Evolutionary conservation across 2,888 invertebrate species (phyloP), one percentile per base, ranked within the genome.

Genomic region (Ametastegia equiseti): DNA sequence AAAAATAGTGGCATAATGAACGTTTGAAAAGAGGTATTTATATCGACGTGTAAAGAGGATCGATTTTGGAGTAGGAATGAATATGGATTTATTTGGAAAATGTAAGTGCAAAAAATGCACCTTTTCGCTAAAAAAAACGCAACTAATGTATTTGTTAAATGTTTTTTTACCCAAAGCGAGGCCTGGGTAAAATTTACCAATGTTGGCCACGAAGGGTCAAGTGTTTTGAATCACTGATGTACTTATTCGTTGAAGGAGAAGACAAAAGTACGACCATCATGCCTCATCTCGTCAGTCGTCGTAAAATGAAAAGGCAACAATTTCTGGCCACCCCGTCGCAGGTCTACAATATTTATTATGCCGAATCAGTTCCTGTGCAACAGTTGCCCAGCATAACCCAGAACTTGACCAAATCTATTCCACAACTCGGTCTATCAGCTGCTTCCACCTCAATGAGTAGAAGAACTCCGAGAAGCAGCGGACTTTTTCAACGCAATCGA

Each of bases 291-390:
- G 78, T 84, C n/a, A 81, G 84, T 60, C 83, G 85, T 67, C 82
- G 85, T 69, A 84, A 83, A 73, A 82, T 83, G 73, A 85, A 84
- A 80, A 84, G 69, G 77, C 84, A 84, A 23, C 42, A 71, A 5
- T 80, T 36, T 67, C 11, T 81, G 1, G 54, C n/a, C 27, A 36
- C 47, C 33, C 83, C 80, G 45, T 57, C 82, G n/a, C 83, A 83
- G 7, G 60, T 85, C 63, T 84, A 85, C 80, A 85, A 85, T 75
- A 83, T 84, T 82, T 84, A 83, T 82, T 85, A 81, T 33, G 83
- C 82, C 15, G 83, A 84, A 36, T 57, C 83, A 9, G 67, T 84
- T 67, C 81, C 84, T 0, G n/a, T 80, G 33, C 81, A 75, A 54
- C 81, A 83, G 42, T 9, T 83, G 60, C 83, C 85, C 6, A 81